phyloP scores from a whole-genome alignment of 1,140 invertebrate species.

The Drosophila kikkawai region DNA sequence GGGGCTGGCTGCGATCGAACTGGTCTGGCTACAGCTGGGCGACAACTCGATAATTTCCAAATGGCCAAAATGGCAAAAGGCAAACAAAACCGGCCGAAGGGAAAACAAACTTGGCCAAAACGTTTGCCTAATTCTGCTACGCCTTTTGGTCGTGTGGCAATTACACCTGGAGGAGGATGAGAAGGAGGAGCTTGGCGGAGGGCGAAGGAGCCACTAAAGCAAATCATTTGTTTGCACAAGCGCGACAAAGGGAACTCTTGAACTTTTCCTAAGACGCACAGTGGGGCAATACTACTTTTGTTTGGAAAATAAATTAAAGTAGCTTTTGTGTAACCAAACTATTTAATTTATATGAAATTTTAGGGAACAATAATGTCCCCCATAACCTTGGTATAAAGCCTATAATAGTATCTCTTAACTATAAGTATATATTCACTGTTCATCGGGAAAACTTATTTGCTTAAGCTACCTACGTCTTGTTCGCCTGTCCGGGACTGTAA shows the following conservation, averaged over 20 bases:
- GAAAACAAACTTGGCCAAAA: conserved; percentile 30
- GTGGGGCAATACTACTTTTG: not conserved
- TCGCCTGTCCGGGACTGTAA: conserved; percentile 47
- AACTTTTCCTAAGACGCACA: conserved; percentile 58
- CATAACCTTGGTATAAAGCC: too few species aligned
- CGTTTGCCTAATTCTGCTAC: conserved; percentile 54
- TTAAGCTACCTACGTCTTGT: conserved; percentile 55
- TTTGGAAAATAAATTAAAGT: too few species aligned
- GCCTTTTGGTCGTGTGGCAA: conserved; percentile 54
- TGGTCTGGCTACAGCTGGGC: conserved; percentile 24
- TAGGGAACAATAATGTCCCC: not conserved
- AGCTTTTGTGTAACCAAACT: not conserved
- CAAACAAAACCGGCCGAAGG: conserved; percentile 43
- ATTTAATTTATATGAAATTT: not conserved
- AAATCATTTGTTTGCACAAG: conserved; percentile 84
- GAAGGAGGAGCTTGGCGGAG: not conserved
- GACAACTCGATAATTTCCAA: conserved; percentile 74
- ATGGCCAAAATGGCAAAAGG: conserved; percentile 54
- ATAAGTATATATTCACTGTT: conserved; percentile 8
- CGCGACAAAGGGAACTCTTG: conserved; percentile 78
- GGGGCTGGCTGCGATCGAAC: conserved; percentile 1
- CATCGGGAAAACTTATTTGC: conserved; percentile 13
- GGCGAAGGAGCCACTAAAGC: conserved; percentile 57
- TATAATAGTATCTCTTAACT: not conserved
- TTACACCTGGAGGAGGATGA: conserved; percentile 34